Evolutionary conservation across 1,140 invertebrate species (phyloP), one percentile per base, ranked within the genome.

Genomic region (Brachionus angularis): DNA sequence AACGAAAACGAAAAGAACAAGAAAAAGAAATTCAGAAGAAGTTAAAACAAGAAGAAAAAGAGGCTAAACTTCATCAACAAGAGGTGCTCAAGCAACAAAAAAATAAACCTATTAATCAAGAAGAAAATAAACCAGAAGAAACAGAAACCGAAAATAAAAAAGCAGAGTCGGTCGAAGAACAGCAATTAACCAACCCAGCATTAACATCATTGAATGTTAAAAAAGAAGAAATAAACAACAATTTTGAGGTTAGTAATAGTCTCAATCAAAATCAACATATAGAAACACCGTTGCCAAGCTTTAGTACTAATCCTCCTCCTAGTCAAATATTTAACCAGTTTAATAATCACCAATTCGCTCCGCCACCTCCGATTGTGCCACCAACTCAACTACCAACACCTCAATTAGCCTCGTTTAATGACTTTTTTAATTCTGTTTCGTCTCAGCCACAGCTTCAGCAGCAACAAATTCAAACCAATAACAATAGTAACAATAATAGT

Each of bases 1-100:
- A 67, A 27, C 62, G 62, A 25, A 67, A 67, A n/a, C 42, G 62
- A 31, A 67, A 78, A 86, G 89, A 91, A 82, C 80, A 89, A 75
- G 90, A 92, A 79, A 89, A 91, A 61, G 76, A 80, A 3, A 88
- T 88, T 75, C 88, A 88, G 74, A 85, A 85, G 53, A 81, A 83
- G 70, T 76, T 77, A 31, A 76, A 80, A 52, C 81, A 82, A 61
- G 84, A 84, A 71, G 77, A 79, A 27, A 79, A 80, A 23, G 80
- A 82, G 49, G 75, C 77, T 21, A 74, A 73, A 80, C 21, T 78
- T 83, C 79, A 42, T 78, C 80, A 39, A 78, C 81, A 84, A 61
- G 76, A 82, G 69, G 76, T 80, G 70, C 83, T 5, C 83, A 84
- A 1, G 76, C 79, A 1, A 75, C 71, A 50, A 36, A 46, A 55